Percentiles rank a stretch among this genome's conserved stretches.
Evolutionary conservation across 2,888 invertebrate species (phyloP).

Genomic region (Dryomyza anilis): DNA sequence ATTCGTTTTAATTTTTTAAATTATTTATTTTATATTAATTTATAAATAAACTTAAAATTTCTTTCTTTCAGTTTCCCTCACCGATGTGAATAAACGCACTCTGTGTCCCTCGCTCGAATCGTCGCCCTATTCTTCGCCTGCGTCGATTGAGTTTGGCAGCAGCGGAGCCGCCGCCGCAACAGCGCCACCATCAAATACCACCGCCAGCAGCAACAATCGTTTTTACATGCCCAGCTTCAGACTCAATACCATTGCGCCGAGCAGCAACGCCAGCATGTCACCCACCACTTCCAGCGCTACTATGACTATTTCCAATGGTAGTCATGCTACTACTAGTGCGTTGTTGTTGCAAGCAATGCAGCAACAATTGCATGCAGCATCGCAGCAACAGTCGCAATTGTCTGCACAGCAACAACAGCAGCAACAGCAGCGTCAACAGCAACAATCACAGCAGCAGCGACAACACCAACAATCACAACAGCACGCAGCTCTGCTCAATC

Average conservation of each 20-base stretch:
- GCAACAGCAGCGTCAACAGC: slow-evolving; percentile 6
- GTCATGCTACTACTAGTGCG: background rate
- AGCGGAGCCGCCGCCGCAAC: slow-evolving; percentile 21
- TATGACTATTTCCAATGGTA: background rate
- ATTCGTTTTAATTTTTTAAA: background rate
- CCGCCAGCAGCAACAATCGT: too few relatives aligned
- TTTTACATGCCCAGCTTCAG: slow-evolving; percentile 21
- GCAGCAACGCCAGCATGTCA: too few relatives aligned
- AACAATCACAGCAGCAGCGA: slow-evolving; percentile 25
- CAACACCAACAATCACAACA: slow-evolving; percentile 3
- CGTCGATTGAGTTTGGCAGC: slow-evolving; percentile 56
- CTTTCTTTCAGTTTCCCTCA: slow-evolving; percentile 44
- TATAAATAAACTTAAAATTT: background rate
- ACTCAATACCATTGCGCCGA: slow-evolving; percentile 11
- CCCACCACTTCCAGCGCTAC: slow-evolving; percentile 2
- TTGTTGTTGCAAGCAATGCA: slow-evolving; percentile 33
- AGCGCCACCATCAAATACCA: slow-evolving; percentile 1
- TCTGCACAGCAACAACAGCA: background rate
- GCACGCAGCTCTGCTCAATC: slow-evolving; percentile 36
- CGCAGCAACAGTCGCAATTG: slow-evolving; percentile 28
- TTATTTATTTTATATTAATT: background rate
- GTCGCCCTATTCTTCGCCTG: slow-evolving; percentile 58
- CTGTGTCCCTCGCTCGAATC: slow-evolving; percentile 55
- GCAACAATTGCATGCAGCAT: slow-evolving; percentile 28
- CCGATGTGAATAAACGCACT: slow-evolving; percentile 44